Conservation (phyloP, 2,113 vertebrate genomes). For the Lutjanus erythropterus region DNA sequence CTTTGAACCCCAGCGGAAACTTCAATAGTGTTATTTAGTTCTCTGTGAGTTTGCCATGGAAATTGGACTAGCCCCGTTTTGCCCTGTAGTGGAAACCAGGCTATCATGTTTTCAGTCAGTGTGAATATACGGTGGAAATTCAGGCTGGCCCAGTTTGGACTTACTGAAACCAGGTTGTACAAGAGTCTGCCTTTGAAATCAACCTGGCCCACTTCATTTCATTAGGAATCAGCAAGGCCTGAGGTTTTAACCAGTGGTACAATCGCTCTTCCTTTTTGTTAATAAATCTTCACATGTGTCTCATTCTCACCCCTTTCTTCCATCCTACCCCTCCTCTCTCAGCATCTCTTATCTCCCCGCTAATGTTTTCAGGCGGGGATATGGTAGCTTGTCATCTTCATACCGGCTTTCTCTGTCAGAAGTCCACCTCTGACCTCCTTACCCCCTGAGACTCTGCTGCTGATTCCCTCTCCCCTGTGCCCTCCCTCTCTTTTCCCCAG, state of each 20-base stretch:
- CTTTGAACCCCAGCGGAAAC: no score
- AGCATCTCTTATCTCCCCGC: background rate
- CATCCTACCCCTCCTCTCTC: background rate
- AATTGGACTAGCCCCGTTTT: conserved; percentile 4
- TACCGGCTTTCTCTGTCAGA: conserved; percentile 12
- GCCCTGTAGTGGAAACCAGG: conserved; percentile 3
- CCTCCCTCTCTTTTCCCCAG: conserved; percentile 15
- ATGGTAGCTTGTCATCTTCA: conserved; percentile 38
- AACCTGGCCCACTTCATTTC: background rate
- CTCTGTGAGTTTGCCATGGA: conserved; percentile 23
- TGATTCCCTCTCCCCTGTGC: conserved; percentile 13
- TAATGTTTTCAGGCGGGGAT: background rate
- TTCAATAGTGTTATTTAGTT: background rate
- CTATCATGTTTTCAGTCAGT: background rate
- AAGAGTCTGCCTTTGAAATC: background rate
- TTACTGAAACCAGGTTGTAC: conserved; percentile 3
- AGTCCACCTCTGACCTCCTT: conserved; percentile 38
- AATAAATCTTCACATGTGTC: background rate
- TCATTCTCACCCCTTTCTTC: background rate
- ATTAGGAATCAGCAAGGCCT: background rate
- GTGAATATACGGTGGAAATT: background rate
- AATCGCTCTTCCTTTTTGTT: background rate
- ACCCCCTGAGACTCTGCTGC: conserved; percentile 34
- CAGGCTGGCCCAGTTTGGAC: background rate
- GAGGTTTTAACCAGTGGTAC: background rate